Base-by-base conservation (phyloP, 1,140 invertebrate species). In the Mycetomoellerius zeteki region DNA sequence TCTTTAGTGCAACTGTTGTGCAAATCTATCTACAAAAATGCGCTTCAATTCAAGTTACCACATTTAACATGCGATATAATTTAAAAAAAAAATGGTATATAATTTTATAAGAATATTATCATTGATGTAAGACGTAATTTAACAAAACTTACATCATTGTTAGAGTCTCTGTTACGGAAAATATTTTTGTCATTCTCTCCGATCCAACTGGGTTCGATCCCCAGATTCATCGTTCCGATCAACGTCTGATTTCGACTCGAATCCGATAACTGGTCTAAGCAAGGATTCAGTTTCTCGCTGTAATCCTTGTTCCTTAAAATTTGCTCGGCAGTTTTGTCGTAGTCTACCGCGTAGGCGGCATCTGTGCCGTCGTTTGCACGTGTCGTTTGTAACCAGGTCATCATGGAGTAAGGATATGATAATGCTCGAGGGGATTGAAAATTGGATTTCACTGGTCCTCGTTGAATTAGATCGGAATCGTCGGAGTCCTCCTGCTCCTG, bases 291-390 rank as follows among this genome's bases (percentile, higher is more conserved):
- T 56, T 89, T 91, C 50, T 92, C 85, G 10, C 90, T 87, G 67
- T 87, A 92, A 2, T 92, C 81, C 43, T 78, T 85, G 60, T 93
- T 90, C 0, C 80, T 90, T 0, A 94, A 12, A 7, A 94, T 92
- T n/a, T 90, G 67, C 27, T 92, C 86, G 16, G 89, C 91, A 1
- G 85, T 91, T 8, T 75, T 88, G 3, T 93, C 93, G 52, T 90
- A 91, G 19, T 92, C 90, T 12, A 56, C 10, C 0, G 62, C 27
- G 0, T 54, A 69, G 4, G 10, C 30, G 1, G 73, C 60, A 1
- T 73, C 81, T 6, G n/a, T 14, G 21, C 75, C 3, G 10, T 71
- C 21, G 19, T 56, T 81, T 8, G 5, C 21, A 16, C 33, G 77
- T 33, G 65, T 50, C 47, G 14, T 50, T 50, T 50, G 54, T 21